Evolutionary conservation across 1,140 invertebrate genomes (phyloP), one percentile per base, ranked within the genome.

Genomic region (Rhagoletis zephyria): DNA sequence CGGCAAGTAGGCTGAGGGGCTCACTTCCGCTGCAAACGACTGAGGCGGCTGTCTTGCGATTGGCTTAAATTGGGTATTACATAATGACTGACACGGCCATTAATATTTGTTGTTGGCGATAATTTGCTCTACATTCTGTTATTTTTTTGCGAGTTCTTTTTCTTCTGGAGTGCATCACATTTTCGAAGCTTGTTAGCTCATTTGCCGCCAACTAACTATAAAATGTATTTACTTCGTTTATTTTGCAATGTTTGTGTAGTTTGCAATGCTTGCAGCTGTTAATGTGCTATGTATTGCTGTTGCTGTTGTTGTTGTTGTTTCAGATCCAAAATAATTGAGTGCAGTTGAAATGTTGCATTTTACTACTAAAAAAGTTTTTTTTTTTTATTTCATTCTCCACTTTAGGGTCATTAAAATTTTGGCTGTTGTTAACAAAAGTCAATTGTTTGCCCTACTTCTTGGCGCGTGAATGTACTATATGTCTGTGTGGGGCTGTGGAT

Each of bases 31-130:
- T 30, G 30, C 30, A 12, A 14, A 42, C 64, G n/a, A 42, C 40
- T 30, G n/a, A 30, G 7, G 64, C 9, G 64, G 30, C 19, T 67
- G 64, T 67, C 7, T 40, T 67, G 64, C 64, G 64, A 67, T 67
- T 67, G 64, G 64, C 64, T 67, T 67, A 67, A 67, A 67, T 67
- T 67, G 64, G 64, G 64, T 67, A 67, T 67, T 40, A 67, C 64
- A 67, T 67, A 67, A 67, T 67, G 64, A 67, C 64, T 67, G 64
- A 67, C 64, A 67, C 64, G 19, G 19, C 64, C 64, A 67, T 67
- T 67, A 67, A 30, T 67, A 67, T 67, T 42, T 67, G 64, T 67
- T 67, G 64, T 10, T 40, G 64, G 64, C 64, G 64, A 67, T 67
- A 67, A 67, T 67, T 67, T 67, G 64, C 64, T 67, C 64, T 67